phyloP scores from a whole-genome alignment of 2,113 vertebrate genomes.

The Leptodactylus fuscus region DNA sequence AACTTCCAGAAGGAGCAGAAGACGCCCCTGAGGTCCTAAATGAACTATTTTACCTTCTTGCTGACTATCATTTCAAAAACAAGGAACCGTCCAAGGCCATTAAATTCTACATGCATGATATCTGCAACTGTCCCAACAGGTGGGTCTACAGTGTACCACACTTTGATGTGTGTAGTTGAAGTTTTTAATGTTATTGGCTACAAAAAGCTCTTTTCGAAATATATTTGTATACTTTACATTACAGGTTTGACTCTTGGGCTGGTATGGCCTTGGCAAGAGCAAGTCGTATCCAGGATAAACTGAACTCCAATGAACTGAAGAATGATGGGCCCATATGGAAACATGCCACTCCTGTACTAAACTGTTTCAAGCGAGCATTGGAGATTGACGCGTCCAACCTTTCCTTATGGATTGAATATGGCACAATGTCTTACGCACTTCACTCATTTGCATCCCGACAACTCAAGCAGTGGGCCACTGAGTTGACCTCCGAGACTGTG shows the following conservation, averaged over 20 bases:
- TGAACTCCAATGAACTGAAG: constrained; percentile 96
- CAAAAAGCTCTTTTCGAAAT: neutral
- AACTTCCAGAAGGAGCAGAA: constrained; percentile 85
- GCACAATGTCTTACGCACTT: constrained; percentile 89
- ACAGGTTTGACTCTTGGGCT: constrained; percentile 97
- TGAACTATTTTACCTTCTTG: constrained; percentile 94
- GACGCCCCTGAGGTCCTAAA: constrained; percentile 86
- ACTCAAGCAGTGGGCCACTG: constrained; percentile 89
- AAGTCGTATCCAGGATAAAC: constrained; percentile 95
- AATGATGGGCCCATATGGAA: constrained; percentile 97
- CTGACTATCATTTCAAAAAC: constrained; percentile 98
- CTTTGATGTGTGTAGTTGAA: too few relatives aligned
- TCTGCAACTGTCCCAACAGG: constrained; percentile 95
- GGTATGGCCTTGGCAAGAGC: constrained; percentile 97
- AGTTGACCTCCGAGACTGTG: constrained; percentile 86
- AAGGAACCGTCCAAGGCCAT: constrained; percentile 98
- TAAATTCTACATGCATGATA: constrained; percentile 98
- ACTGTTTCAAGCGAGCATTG: constrained; percentile 91
- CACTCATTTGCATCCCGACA: constrained; percentile 94
- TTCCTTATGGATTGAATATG: constrained; percentile 96
- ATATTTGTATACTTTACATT: neutral
- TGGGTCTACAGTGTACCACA: constrained; percentile 64
- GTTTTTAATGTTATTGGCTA: too few relatives aligned
- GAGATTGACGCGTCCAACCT: constrained; percentile 94
- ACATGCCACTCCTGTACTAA: constrained; percentile 88